Evolutionary conservation across 2,797 vertebrate species (phyloP), one percentile per base, ranked within the genome.

Genomic region (Pipistrellus pipistrellus): DNA sequence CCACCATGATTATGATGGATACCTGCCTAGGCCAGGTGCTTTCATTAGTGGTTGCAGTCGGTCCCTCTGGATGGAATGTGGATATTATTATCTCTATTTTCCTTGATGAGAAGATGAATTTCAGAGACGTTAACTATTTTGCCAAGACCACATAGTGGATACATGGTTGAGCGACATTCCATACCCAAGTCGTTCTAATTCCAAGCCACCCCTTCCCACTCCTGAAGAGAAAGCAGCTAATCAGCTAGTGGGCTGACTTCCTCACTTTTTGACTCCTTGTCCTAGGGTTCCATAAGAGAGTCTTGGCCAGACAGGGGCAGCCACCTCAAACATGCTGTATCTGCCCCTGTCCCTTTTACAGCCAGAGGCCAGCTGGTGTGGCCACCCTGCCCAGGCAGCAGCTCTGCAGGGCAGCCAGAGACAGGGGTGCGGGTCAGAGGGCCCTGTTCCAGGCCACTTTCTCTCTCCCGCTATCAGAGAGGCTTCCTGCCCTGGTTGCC

Each of bases 401-500:
- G 15, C 44, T 76, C 68, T 48, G 41, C 12, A 75, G 66, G 17
- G 83, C 44, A 30, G 55, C 23, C 57, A 62, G 64, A 25, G 62
- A 46, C 71, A 88, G 38, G 71, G 41, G 3, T 46, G 13, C 8
- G 78, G 85, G 92, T 80, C 69, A 80, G 75, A 95, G 57, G n/a
- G 4, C 17, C 46, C 23, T 23, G 0, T n/a, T 62, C 75, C 18
- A 27, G 4, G 77, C 25, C 9, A 30, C 15, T 62, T 75, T 95
- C 55, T 96, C 75, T 91, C 68, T 46, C 27, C 46, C 41, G 17
- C n/a, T 76, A 88, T 48, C 92, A 96, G 62, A 90, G 87, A 69
- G 38, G 48, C n/a, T 80, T n/a, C 87, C 78, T 64, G 30, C 21
- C 3, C 68, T 30, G 68, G 78, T 86, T 81, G 93, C 2, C 0